Evolutionary conservation across 2,888 invertebrate species (phyloP).

Genomic region (Sinopyrophorus schimmeli): DNA sequence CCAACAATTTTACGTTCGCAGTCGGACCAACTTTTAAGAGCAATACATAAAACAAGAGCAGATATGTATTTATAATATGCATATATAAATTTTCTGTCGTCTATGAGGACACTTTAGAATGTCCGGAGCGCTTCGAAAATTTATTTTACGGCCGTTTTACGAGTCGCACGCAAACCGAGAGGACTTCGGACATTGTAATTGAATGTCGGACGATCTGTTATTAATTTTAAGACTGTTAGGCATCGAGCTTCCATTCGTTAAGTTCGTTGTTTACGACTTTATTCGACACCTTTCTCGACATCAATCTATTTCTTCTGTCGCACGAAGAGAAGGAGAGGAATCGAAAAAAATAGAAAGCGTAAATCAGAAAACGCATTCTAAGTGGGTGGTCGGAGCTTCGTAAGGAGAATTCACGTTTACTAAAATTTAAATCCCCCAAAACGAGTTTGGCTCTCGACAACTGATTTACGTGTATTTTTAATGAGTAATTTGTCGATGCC

Average conservation of each 20-base stretch:
- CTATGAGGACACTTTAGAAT: constrained; percentile 12
- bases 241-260: too few relatives aligned
- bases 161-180: constrained; percentile 5
- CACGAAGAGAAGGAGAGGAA: too few relatives aligned
- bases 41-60: constrained; percentile 7
- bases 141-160: constrained; percentile 11
- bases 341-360: not conserved
- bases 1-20: constrained; percentile 7
- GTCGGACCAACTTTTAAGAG: constrained; percentile 8
- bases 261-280: too few relatives aligned
- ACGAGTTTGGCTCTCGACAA: too few relatives aligned
- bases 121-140: constrained; percentile 9
- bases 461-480: too few relatives aligned
- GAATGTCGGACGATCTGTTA: constrained; percentile 4
- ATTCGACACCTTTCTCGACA: too few relatives aligned
- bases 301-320: too few relatives aligned
- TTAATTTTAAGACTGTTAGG: constrained; percentile 2
- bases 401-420: not conserved
- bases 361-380: not conserved
- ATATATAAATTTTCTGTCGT: too few relatives aligned
- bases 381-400: not conserved
- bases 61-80: too few relatives aligned
- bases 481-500: too few relatives aligned
- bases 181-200: constrained; percentile 4
- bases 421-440: too few relatives aligned